Evolutionary conservation across 2,797 vertebrate species (phyloP).

Genomic region (Phyllotis vaccarum): DNA sequence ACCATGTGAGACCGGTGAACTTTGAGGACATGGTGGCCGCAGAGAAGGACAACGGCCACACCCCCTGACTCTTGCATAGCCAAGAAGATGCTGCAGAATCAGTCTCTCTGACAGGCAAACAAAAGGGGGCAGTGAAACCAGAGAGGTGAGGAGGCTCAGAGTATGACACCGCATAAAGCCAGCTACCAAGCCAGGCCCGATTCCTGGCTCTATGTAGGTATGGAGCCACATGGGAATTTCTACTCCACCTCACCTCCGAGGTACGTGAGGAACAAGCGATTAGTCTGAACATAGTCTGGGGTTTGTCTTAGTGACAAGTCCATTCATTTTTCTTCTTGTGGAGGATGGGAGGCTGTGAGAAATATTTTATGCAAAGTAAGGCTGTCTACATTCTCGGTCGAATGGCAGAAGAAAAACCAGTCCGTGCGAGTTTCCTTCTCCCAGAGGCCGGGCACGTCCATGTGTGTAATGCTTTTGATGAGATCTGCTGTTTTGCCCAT

Average conservation of each 20-base stretch:
- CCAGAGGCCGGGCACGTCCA: constrained; percentile 84
- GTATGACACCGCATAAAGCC: neutral
- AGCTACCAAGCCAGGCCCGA: neutral
- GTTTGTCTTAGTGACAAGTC: constrained; percentile 49
- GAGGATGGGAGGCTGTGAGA: constrained; percentile 39
- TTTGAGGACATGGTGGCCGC: neutral
- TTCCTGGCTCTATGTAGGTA: neutral
- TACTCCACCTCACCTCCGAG: neutral
- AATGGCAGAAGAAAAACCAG: constrained; percentile 81
- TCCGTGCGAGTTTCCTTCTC: constrained; percentile 80
- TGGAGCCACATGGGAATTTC: neutral
- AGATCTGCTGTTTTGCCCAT: constrained; percentile 88
- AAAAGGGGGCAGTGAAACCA: neutral
- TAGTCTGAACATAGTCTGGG: constrained; percentile 39
- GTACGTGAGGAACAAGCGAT: constrained; percentile 17
- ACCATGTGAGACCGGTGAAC: neutral
- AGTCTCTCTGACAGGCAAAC: neutral
- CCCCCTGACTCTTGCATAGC: too few relatives aligned
- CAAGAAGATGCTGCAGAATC: neutral
- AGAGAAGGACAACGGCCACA: neutral
- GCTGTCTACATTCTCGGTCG: constrained; percentile 56
- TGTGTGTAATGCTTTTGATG: constrained; percentile 85
- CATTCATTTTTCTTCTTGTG: neutral
- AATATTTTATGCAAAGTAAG: constrained; percentile 67
- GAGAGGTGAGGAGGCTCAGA: neutral